Percentiles rank a stretch among this genome's conserved stretches.
Conservation (phyloP, 2,888 invertebrate species). For the Leptarthrus brevirostris region DNA sequence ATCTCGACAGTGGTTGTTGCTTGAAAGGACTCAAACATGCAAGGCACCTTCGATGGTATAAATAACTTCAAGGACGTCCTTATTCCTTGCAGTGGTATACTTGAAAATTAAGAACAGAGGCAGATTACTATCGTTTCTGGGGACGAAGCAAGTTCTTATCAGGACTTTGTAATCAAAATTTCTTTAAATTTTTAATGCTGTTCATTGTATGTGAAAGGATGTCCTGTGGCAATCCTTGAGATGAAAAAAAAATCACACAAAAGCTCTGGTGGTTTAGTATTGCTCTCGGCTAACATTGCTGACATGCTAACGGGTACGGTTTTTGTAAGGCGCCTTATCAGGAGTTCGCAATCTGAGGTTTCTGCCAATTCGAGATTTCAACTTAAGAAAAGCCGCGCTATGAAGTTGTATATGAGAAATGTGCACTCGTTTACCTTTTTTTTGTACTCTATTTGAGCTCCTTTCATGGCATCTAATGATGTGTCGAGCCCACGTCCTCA, state of each 20-base stretch:
- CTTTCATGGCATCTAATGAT: slow-evolving; percentile 12
- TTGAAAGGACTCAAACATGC: slow-evolving; percentile 29
- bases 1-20: slow-evolving; percentile 35
- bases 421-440: not conserved
- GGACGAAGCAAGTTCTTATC: slow-evolving; percentile 42
- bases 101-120: slow-evolving; percentile 25
- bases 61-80: slow-evolving; percentile 34
- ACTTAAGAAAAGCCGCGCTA: not conserved
- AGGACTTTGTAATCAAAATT: slow-evolving; percentile 51
- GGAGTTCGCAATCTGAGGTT: slow-evolving; percentile 33
- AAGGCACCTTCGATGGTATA: slow-evolving; percentile 3
- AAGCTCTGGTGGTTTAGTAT: slow-evolving; percentile 1
- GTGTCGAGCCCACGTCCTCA: not conserved
- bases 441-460: slow-evolving; percentile 3
- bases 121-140: not conserved
- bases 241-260: slow-evolving; percentile 2
- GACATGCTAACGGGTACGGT: not conserved
- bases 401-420: slow-evolving; percentile 11
- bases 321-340: slow-evolving; percentile 29
- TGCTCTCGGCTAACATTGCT: not conserved
- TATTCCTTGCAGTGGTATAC: not conserved
- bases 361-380: slow-evolving; percentile 12
- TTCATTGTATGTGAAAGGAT: slow-evolving; percentile 48
- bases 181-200: slow-evolving; percentile 53
- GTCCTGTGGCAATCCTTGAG: slow-evolving; percentile 23